Percentiles rank a stretch among this genome's conserved stretches.
Evolutionary conservation across 2,888 invertebrate genomes (phyloP).

Genomic region (Nudaria mundana): DNA sequence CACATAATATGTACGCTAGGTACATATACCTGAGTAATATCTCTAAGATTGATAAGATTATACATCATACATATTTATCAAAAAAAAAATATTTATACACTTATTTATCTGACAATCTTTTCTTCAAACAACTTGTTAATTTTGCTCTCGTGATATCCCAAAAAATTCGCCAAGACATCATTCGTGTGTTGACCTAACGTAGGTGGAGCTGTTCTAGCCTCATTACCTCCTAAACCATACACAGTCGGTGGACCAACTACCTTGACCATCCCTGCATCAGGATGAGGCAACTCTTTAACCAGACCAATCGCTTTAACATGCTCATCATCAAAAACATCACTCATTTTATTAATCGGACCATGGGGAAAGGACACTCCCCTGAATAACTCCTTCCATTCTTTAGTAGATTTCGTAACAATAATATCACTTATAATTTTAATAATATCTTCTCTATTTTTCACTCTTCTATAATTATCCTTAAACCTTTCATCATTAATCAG

Average conservation of each 20-base stretch:
- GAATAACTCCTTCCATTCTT: constrained; percentile 88
- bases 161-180: constrained; percentile 85
- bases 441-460: constrained; percentile 87
- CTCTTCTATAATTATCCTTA: constrained; percentile 86
- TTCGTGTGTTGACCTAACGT: constrained; percentile 93
- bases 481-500: constrained; percentile 85
- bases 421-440: constrained; percentile 82
- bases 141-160: constrained; percentile 82
- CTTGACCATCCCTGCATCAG: constrained; percentile 85
- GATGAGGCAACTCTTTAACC: constrained; percentile 87
- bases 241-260: constrained; percentile 93
- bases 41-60: too few species aligned
- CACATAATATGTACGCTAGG: too few species aligned
- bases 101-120: constrained; percentile 49
- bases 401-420: constrained; percentile 83
- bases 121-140: constrained; percentile 80
- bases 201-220: constrained; percentile 89
- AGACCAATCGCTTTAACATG: constrained; percentile 89
- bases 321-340: constrained; percentile 92
- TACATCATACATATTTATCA: not conserved
- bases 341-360: constrained; percentile 94
- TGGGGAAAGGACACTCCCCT: constrained; percentile 90
- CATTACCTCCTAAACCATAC: constrained; percentile 87
- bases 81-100: not conserved
- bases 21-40: too few species aligned